phyloP scores from a whole-genome alignment of 2,888 invertebrate species.

The Saturnia japonica region DNA sequence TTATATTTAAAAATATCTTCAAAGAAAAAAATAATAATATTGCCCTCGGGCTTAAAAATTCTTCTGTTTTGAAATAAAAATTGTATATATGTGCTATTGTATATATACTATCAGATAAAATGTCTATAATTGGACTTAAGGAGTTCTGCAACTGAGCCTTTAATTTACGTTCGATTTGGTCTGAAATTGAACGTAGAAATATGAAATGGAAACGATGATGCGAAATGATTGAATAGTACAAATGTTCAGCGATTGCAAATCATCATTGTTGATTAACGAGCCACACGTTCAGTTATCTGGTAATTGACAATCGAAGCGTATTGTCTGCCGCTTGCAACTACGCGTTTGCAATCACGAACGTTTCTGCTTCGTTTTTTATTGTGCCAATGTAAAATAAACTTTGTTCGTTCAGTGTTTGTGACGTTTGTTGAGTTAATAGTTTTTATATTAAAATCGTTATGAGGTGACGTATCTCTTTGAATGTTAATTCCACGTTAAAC shows the following conservation, averaged over 20 bases:
- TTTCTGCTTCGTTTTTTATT: neutral
- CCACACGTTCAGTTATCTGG: neutral
- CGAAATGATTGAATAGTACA: constrained; percentile 2
- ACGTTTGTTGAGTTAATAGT: neutral
- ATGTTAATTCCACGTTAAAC: neutral
- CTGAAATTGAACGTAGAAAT: neutral
- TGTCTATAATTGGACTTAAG: too few species aligned
- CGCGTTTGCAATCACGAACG: neutral
- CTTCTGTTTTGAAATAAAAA: too few species aligned
- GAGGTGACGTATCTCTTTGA: neutral
- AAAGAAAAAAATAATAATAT: too few species aligned
- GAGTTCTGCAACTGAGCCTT: too few species aligned
- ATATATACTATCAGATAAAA: too few species aligned
- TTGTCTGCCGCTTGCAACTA: constrained; percentile 7
- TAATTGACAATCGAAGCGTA: constrained; percentile 13
- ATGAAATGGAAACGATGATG: neutral
- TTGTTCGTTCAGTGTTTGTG: neutral
- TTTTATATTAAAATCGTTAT: neutral
- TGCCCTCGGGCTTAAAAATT: too few species aligned
- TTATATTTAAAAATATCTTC: too few species aligned
- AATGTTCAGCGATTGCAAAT: constrained; percentile 1
- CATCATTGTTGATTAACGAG: constrained; percentile 8
- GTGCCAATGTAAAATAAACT: neutral
- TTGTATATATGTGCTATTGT: too few species aligned
- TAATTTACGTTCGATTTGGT: neutral